Base-by-base conservation (phyloP, 2,888 invertebrate species). In the Cephus runcator region DNA sequence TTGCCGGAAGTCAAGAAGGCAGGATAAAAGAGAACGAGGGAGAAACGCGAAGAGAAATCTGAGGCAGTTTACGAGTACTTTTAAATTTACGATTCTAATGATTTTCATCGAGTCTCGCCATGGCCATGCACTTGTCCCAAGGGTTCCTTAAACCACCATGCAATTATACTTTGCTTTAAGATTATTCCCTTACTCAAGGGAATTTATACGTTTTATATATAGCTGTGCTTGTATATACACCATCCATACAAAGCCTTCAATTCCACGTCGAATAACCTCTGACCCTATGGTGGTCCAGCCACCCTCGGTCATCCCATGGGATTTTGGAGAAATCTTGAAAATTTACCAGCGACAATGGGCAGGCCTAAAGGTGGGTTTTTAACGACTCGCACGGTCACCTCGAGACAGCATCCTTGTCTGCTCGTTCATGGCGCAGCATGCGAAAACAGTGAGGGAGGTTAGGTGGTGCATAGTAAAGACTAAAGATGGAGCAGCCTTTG, bases 321-420 rank as follows among this genome's bases (percentile, higher is more conserved):
- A 34, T 31, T 23, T 31, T 34, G 9, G 30, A 23, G 71, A 34
- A 71, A 34, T 71, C 9, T 33, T 15, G 56, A 56, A 56, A 56
- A 56, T 56, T 56, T 9, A 35, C 1, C 56, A 56, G 23, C 56
- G 23, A 56, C 56, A 23, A 56, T 23, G 23, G 23, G 56, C 9
- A 56, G 9, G 9, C 23, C 56, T 56, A 56, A 56, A 56, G 23
- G 56, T 56, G 56, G 71, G 34, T 69, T 77, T 71, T 76, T 78
- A 78, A 78, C 78, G 78, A 78, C 78, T 71, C 78, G 78, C 78
- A 78, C 78, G 78, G 78, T 78, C 78, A 78, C 78, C 76, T 78
- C 78, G 56, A 73, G 71, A 76, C 78, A 76, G 71, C 73, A 78
- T 78, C 76, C 34, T 78, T 75, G 76, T 33, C 69, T 75, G 56